Evolutionary conservation across 2,888 invertebrate genomes (phyloP).

Genomic region (Diabrotica balteata): DNA sequence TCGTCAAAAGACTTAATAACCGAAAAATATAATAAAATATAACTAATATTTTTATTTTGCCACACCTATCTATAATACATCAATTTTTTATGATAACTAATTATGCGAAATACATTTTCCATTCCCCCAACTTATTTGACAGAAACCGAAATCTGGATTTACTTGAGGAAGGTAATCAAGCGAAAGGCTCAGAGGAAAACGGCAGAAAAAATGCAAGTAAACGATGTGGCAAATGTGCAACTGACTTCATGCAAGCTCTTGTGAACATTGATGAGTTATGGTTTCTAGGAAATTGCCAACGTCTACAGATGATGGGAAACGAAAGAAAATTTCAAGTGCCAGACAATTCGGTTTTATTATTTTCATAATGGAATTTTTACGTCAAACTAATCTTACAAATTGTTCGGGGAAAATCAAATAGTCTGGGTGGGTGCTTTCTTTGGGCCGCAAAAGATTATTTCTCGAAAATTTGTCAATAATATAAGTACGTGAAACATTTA

Average conservation of each 20-base stretch:
- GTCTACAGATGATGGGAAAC: slow-evolving; percentile 5
- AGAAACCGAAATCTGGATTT: slow-evolving; percentile 13
- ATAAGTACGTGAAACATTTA: too few relatives aligned
- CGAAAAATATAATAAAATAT: not conserved
- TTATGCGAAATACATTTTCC: too few relatives aligned
- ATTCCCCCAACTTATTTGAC: not conserved
- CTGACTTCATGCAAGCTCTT: slow-evolving; percentile 57
- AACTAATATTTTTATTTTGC: not conserved
- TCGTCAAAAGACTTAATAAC: not conserved
- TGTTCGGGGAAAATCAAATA: too few relatives aligned
- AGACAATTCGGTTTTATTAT: slow-evolving; percentile 11
- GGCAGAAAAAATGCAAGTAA: slow-evolving; percentile 47
- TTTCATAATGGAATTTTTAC: slow-evolving; percentile 3
- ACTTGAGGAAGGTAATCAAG: slow-evolving; percentile 29
- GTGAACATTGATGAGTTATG: slow-evolving; percentile 60
- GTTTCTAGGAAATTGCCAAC: slow-evolving; percentile 44
- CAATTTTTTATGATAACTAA: too few relatives aligned
- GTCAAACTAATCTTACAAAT: too few relatives aligned
- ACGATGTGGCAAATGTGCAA: slow-evolving; percentile 56
- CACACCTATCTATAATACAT: too few relatives aligned
- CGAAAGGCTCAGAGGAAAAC: slow-evolving; percentile 34
- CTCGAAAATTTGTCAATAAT: too few relatives aligned
- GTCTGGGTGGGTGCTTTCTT: too few relatives aligned
- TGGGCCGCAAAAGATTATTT: too few relatives aligned
- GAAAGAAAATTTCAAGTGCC: slow-evolving; percentile 1